Evolutionary conservation across 2,888 invertebrate species (phyloP).

Genomic region (Sinhomidia bicolor): DNA sequence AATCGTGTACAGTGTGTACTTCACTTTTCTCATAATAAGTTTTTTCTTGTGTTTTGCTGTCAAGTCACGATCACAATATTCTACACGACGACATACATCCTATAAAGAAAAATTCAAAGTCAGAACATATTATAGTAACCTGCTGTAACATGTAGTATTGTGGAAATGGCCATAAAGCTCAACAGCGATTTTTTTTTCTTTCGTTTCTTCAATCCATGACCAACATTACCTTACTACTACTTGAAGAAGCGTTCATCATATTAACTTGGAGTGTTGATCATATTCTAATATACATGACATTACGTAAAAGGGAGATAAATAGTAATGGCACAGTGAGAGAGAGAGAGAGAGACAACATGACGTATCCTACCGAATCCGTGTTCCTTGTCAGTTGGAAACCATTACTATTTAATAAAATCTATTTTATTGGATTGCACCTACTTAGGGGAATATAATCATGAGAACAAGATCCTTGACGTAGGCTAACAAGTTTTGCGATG

Average conservation of each 20-base stretch:
- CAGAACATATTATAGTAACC: background rate
- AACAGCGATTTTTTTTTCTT: slow-evolving; percentile 23
- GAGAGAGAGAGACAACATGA: slow-evolving; percentile 52
- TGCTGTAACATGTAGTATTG: background rate
- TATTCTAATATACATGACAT: background rate
- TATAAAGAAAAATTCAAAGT: slow-evolving; percentile 35
- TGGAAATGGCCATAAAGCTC: slow-evolving; percentile 49
- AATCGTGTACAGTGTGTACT: slow-evolving; percentile 60
- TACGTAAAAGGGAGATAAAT: slow-evolving; percentile 59
- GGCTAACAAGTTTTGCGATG: slow-evolving; percentile 28
- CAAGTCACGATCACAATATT: slow-evolving; percentile 78
- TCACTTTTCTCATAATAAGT: slow-evolving; percentile 62
- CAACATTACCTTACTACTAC: slow-evolving; percentile 60
- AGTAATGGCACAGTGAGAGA: slow-evolving; percentile 22
- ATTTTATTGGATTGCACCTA: slow-evolving; percentile 67
- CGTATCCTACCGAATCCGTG: slow-evolving; percentile 65
- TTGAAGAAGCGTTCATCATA: slow-evolving; percentile 9
- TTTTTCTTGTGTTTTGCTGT: slow-evolving; percentile 76
- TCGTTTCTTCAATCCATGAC: slow-evolving; percentile 28
- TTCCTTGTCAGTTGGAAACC: slow-evolving; percentile 64
- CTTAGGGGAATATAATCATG: slow-evolving; percentile 56
- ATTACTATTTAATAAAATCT: slow-evolving; percentile 63
- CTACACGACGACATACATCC: slow-evolving; percentile 59
- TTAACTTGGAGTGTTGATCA: background rate
- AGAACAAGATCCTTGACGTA: slow-evolving; percentile 62